These are phyloP conservation scores for Vulpes lagopus DNA, from an alignment of 2,113 vertebrate species.

Conservation along the genomic window DNA sequence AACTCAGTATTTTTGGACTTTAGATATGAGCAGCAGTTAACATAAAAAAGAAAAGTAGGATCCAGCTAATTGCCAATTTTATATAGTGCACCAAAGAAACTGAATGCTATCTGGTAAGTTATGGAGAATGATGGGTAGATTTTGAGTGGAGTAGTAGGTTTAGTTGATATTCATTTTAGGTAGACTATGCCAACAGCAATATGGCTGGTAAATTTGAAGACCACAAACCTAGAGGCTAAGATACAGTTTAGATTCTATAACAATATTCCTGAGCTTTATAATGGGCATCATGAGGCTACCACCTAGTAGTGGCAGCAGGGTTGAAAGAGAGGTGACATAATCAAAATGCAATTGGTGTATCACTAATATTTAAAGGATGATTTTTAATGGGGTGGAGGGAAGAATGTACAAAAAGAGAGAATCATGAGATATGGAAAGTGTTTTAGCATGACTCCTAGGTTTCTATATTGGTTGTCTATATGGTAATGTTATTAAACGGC, in stretches of 20 bases:
- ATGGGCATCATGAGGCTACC: not conserved
- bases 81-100: not conserved
- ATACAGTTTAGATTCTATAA: not conserved
- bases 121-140: not conserved
- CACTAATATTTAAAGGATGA: not conserved
- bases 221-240: not conserved
- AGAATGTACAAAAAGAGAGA: not conserved
- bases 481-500: not conserved
- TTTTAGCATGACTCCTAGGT: not conserved
- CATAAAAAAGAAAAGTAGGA: not conserved
- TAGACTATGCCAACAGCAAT: not conserved
- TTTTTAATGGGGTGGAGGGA: not conserved
- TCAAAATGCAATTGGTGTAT: not conserved
- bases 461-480: not conserved
- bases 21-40: not conserved
- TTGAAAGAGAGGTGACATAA: not conserved
- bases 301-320: not conserved
- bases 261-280: not conserved
- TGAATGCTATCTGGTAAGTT: not conserved
- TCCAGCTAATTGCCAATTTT: not conserved
- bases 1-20: not conserved
- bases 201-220: not conserved
- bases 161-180: not conserved
- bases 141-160: not conserved
- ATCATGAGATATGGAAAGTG: not conserved